Evolutionary conservation across 2,797 vertebrate species (phyloP).

Genomic region (Rhynchotus rufescens): DNA sequence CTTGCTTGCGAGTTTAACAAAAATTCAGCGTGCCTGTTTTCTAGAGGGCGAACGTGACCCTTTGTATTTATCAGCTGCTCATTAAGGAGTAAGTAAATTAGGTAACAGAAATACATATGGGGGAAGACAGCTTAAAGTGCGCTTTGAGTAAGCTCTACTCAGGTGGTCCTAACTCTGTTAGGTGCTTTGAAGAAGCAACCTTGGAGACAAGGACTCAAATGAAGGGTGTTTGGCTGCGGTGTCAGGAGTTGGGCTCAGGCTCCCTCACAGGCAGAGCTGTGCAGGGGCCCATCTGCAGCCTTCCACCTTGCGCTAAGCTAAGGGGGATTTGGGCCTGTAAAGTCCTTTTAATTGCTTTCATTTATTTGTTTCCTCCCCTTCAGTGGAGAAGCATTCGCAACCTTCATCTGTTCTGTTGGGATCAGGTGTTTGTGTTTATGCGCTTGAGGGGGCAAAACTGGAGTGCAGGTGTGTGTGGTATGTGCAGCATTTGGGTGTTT

Average conservation of each 20-base stretch:
- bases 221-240: accelerated
- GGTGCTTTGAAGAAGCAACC: not conserved
- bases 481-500: not conserved
- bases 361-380: not conserved
- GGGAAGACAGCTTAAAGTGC: not conserved
- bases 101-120: not conserved
- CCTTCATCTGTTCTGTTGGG: constrained; percentile 28
- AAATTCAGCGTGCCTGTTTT: not conserved
- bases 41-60: not conserved
- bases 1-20: not conserved
- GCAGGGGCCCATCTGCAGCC: not conserved
- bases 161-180: not conserved
- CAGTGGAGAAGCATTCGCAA: not conserved
- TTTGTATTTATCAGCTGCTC: not conserved
- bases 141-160: not conserved
- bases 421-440: not conserved
- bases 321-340: not conserved
- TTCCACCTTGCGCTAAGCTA: not conserved
- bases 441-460: constrained; percentile 1
- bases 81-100: not conserved
- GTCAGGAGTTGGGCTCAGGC: not conserved
- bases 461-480: not conserved
- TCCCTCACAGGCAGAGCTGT: not conserved
- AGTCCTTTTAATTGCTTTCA: not conserved
- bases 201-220: not conserved